These are phyloP conservation scores for Todiramphus saurophagus DNA, from an alignment of 2,113 vertebrate species.

Conservation along the genomic window DNA sequence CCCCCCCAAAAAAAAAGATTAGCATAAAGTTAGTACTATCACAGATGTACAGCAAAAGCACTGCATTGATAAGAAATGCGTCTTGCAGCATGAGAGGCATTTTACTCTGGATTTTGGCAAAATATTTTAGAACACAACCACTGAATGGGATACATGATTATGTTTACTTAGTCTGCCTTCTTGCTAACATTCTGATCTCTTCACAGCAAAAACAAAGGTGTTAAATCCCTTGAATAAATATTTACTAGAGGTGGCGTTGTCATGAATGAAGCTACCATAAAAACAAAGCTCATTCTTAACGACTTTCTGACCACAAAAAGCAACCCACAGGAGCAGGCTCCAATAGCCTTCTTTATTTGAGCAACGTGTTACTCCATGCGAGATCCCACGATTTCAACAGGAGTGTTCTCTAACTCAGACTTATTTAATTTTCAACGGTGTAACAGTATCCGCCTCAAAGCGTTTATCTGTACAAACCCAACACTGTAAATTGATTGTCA, in stretches of 20 bases:
- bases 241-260: neutral
- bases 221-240: conserved; percentile 9
- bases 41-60: neutral
- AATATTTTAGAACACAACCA: neutral
- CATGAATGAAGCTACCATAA: neutral
- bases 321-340: neutral
- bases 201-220: conserved; percentile 1
- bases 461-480: neutral
- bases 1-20: neutral
- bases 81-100: rapidly evolving
- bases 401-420: neutral
- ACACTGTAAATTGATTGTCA: neutral
- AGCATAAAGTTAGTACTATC: neutral
- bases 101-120: neutral
- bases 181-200: neutral
- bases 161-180: neutral
- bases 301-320: neutral
- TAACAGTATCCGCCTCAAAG: neutral
- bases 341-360: neutral
- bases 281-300: conserved; percentile 15
- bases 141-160: neutral
- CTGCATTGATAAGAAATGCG: neutral
- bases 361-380: neutral
- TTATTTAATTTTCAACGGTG: neutral
- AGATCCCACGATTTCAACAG: neutral